Base-by-base conservation (phyloP, 2,797 vertebrate genomes). In the Carapus acus region DNA sequence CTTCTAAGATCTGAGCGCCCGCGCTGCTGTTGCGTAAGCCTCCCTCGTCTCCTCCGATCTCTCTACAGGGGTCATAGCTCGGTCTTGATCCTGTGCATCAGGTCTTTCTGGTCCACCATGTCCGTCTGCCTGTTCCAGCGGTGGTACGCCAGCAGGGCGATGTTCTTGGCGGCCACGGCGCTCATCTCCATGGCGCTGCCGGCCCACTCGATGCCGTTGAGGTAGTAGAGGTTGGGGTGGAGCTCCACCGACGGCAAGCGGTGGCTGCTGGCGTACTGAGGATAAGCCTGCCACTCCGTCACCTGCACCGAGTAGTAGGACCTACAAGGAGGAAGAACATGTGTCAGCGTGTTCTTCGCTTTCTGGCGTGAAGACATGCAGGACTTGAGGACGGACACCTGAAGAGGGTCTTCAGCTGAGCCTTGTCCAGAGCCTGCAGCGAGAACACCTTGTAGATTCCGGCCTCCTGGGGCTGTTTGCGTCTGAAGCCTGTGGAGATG, bases 261-360 rank as follows among this genome's bases (percentile, higher is more conserved):
- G 59, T 82, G 79, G 49, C 78, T 69, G 5, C 93, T 89, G 40
- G 90, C 82, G 0, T 95, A 97, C 22, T 75, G 78, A 4, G 96
- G 95, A 71, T 92, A 93, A 0, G 90, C 83, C 72, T 89, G 88
- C 96, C 94, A 96, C 69, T 98, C 92, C 0, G 87, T 88, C 43
- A 91, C 91, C 86, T 99, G 96, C 21, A 96, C 94, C 0, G 96
- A 99, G 80, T 99, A 98, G 81, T 97, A 99, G 1, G 94, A 98
- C 81, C 83, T 86, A 14, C 33, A 46, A 43, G 4, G 12, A 15
- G 19, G 31, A 1, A 37, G 22, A 34, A 2, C 14, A n/a, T 12
- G 8, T 39, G 16, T 43, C 42, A 34, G 3, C 40, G 6, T 27
- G 15, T 1, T 21, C 19, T 38, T 19, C 24, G 22, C 2, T 1